phyloP scores from a whole-genome alignment of 2,888 invertebrate species.

The Apodemia zela region DNA sequence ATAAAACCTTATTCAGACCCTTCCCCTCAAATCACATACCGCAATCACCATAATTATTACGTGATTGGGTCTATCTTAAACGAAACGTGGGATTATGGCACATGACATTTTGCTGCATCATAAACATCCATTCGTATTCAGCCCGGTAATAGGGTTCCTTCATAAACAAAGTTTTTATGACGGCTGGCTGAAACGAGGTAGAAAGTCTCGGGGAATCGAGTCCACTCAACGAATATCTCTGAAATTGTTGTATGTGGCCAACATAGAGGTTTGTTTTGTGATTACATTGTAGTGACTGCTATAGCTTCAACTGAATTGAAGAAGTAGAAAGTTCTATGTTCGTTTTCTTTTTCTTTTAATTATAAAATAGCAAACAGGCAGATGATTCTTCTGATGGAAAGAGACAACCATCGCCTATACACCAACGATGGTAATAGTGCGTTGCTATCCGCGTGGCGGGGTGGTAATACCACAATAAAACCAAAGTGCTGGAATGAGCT shows the following conservation, averaged over 20 bases:
- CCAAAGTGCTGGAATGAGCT: no score
- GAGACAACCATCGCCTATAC: no score
- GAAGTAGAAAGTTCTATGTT: background rate
- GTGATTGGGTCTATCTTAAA: constrained; percentile 13
- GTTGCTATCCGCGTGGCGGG: no score
- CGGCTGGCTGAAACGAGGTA: constrained; percentile 9
- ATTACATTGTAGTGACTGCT: background rate
- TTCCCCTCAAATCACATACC: background rate
- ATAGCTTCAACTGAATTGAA: background rate
- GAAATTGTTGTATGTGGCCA: constrained; percentile 2
- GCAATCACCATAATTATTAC: constrained; percentile 10
- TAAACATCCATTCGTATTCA: constrained; percentile 15
- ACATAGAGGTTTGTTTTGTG: background rate
- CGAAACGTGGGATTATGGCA: constrained; percentile 5
- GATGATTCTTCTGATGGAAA: no score
- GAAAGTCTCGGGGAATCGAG: constrained; percentile 13
- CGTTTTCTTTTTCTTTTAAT: no score
- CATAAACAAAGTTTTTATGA: constrained; percentile 17
- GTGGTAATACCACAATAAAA: no score
- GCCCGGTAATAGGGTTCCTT: constrained; percentile 14
- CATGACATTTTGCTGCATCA: constrained; percentile 14
- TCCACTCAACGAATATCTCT: constrained; percentile 6
- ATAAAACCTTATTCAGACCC: background rate
- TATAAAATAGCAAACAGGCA: no score
- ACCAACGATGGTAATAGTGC: no score